Base-by-base conservation (phyloP, 2,797 vertebrate species). In the Rhynchotus rufescens region DNA sequence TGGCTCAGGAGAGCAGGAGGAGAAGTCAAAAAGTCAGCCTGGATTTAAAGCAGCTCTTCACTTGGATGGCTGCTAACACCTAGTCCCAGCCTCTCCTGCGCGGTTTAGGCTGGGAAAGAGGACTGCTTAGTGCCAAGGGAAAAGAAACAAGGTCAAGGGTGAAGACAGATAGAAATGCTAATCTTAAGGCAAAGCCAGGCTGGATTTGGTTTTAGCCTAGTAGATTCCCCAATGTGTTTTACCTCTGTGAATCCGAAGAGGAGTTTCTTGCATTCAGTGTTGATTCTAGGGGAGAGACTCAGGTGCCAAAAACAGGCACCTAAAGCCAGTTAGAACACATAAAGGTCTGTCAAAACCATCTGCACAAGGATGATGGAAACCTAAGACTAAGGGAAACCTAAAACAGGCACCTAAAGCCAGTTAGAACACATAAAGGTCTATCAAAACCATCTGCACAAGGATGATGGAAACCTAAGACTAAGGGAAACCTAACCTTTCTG, bases 11-110 rank as follows among this genome's bases (percentile, higher is more conserved):
- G 93, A 89, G 36, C 45, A 54, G 65, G 71, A 88, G n/a, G 54
- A 88, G 84, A 93, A 92, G 83, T 92, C 71, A 90, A 78, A 92
- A 93, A 90, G 74, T 88, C 85, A 82, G 74, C 67, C 51, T 80
- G 86, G 89, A 66, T 93, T 95, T 90, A 73, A 88, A 90, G 87
- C 30, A 91, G 60, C 86, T 90, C 78, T 78, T 64, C 82, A 71
- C 88, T 94, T 74, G 80, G 67, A 72, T 89, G 67, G 77, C 22
- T 90, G 59, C 91, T 94, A 92, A 89, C 87, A 89, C 80, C 74
- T 85, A 40, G 88, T 84, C 77, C 44, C 0, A 0, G 56, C 52
- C 67, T 42, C 67, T 90, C 52, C 80, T 72, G 77, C 0, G 5
- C 64, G 79, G 7, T 79, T 89, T 71, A 90, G 69, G 16, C 47